These are phyloP conservation scores for Scaptomyza pallida DNA, from an alignment of 1,140 invertebrate genomes.

Conservation along the genomic window DNA sequence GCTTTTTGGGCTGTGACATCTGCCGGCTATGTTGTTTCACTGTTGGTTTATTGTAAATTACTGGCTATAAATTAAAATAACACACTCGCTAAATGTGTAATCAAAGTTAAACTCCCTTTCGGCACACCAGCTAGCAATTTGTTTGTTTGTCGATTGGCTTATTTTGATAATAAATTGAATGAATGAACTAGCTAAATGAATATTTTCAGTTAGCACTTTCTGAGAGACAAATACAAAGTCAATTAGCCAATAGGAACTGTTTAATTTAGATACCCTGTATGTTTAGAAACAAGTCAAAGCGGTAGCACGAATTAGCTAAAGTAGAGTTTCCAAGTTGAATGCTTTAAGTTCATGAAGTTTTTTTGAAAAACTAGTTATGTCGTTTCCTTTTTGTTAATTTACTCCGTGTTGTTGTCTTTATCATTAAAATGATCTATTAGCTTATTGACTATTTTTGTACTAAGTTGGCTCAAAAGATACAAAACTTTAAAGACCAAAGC, in stretches of 20 bases:
- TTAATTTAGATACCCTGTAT: too few species aligned
- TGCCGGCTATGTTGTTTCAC: conserved; percentile 48
- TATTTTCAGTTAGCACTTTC: neutral
- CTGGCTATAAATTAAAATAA: conserved; percentile 75
- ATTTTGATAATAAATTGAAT: conserved; percentile 50
- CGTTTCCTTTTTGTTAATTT: too few species aligned
- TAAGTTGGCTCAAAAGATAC: too few species aligned
- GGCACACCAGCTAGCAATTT: conserved; percentile 7
- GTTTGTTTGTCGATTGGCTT: conserved; percentile 36
- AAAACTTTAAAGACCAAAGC: too few species aligned
- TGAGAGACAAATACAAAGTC: conserved; percentile 2
- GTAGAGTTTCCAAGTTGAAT: too few species aligned
- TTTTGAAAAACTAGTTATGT: too few species aligned
- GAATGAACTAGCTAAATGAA: conserved; percentile 42
- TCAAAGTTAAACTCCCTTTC: conserved; percentile 47
- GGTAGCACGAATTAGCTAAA: too few species aligned
- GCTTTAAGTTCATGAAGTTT: too few species aligned
- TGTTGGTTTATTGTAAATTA: conserved; percentile 76
- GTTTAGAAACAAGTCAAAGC: too few species aligned
- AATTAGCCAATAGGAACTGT: conserved; percentile 3
- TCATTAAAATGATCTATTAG: too few species aligned
- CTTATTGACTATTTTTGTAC: too few species aligned
- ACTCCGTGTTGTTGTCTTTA: too few species aligned
- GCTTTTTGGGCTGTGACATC: conserved; percentile 37
- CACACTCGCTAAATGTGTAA: conserved; percentile 72